These are phyloP conservation scores for Leucania comma DNA, from an alignment of 2,888 invertebrate genomes.

Conservation along the genomic window DNA sequence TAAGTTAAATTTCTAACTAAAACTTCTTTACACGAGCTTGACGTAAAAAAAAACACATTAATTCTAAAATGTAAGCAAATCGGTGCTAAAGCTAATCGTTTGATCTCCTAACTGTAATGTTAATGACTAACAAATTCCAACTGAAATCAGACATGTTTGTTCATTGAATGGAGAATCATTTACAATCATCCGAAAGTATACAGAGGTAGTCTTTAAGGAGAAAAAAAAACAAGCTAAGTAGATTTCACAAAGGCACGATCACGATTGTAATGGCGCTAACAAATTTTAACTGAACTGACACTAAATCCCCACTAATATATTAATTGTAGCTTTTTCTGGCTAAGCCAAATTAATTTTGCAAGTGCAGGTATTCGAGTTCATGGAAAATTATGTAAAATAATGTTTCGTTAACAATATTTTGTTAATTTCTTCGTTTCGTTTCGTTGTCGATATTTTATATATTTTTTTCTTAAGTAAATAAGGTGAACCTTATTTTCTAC, in stretches of 20 bases:
- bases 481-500: too few relatives aligned
- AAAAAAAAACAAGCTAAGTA: slow-evolving; percentile 10
- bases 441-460: too few relatives aligned
- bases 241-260: slow-evolving; percentile 1
- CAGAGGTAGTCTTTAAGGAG: slow-evolving; percentile 8
- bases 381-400: too few relatives aligned
- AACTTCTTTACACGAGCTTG: slow-evolving; percentile 17
- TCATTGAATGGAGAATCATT: slow-evolving; percentile 17
- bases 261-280: slow-evolving; percentile 14
- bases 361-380: too few relatives aligned
- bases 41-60: slow-evolving; percentile 31
- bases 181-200: background rate
- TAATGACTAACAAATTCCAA: slow-evolving; percentile 28
- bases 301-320: slow-evolving; percentile 10
- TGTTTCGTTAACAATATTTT: background rate
- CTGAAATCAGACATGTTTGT: slow-evolving; percentile 21
- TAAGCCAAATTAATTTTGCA: background rate
- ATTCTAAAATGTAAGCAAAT: slow-evolving; percentile 27
- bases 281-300: slow-evolving; percentile 12
- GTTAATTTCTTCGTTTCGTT: too few relatives aligned
- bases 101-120: slow-evolving; percentile 43
- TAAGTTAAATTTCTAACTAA: slow-evolving; percentile 6
- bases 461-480: too few relatives aligned
- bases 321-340: background rate
- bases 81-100: slow-evolving; percentile 51